phyloP scores from a whole-genome alignment of 1,140 invertebrate species.

The Matsumurasca onukii region DNA sequence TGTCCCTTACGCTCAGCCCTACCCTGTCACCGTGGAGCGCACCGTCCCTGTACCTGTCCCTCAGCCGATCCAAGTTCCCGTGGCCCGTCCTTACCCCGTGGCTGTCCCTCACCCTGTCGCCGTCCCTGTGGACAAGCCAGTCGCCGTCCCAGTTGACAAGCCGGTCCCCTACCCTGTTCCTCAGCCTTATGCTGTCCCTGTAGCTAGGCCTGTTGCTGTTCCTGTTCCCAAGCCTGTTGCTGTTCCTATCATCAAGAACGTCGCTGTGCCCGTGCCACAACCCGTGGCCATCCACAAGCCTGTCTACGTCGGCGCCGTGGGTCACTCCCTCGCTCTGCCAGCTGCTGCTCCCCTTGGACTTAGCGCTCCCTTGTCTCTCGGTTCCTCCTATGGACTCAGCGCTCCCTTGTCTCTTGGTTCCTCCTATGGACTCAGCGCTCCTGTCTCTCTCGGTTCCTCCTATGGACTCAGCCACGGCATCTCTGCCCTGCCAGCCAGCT shows the following conservation, averaged over 20 bases:
- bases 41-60: conserved; percentile 36
- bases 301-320: conserved; percentile 71
- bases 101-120: conserved; percentile 23
- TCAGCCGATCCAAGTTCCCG: conserved; percentile 35
- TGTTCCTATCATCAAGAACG: conserved; percentile 19
- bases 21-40: conserved; percentile 37
- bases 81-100: conserved; percentile 49
- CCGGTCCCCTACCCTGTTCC: conserved; percentile 36
- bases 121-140: conserved; percentile 24
- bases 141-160: conserved; percentile 37
- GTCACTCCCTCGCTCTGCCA: no score
- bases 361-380: background rate
- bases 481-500: no score
- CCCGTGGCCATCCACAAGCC: no score
- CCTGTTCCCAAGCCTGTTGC: conserved; percentile 45
- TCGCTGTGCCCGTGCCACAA: conserved; percentile 29
- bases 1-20: conserved; percentile 37
- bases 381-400: background rate
- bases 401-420: background rate
- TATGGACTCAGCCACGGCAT: background rate
- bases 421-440: background rate
- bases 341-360: background rate
- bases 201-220: conserved; percentile 30
- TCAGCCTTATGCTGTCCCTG: conserved; percentile 35
- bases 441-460: background rate